Base-by-base conservation (phyloP, 2,888 invertebrate species). In the Pachycephus smyrnensis region DNA sequence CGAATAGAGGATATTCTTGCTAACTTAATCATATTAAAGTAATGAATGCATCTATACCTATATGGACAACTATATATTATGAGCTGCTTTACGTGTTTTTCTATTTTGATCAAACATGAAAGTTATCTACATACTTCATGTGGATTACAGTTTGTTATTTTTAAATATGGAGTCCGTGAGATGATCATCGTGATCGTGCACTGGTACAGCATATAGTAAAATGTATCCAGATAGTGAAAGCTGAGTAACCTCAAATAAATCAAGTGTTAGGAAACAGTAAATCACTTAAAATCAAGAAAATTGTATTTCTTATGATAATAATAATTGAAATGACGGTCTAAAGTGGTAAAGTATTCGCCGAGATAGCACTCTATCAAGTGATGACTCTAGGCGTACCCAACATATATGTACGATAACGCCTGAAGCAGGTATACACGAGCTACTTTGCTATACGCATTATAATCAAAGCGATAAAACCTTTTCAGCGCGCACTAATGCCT, bases 331-430 rank as follows among this genome's bases (percentile, higher is more conserved):
- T 23, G 23, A 55, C 55, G 23, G 1, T 55, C 9, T 2, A 55
- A 55, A 23, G 55, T 55, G 55, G 23, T 55, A 6, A 71, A 33
- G 71, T 32, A 71, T 71, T 71, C 36, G 23, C 35, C 12, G 23
- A 74, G 74, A 74, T 74, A 74, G 36, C 36, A 37, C 36, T n/a
- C 12, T 74, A 74, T 74, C 74, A 74, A 36, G 36, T 74, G 74
- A 36, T 74, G 74, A 74, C 74, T 74, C 37, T 9, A 33, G 31
- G 30, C 30, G 30, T 71, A 33, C 4, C 4, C 12, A 30, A 71
- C 71, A 33, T 71, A 15, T 12, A 33, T 71, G 9, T 12, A 33
- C 71, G 30, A 71, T 71, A 30, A 30, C 71, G 12, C 71, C 15
- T 35, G 30, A 71, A 71, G 30, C 71, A 33, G 33, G 71, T 71